A percentile compares a stretch with the other conserved stretches of the same genome.
phyloP scores from a whole-genome alignment of 2,113 vertebrate genomes.

The Phalacrocorax pelagicus region DNA sequence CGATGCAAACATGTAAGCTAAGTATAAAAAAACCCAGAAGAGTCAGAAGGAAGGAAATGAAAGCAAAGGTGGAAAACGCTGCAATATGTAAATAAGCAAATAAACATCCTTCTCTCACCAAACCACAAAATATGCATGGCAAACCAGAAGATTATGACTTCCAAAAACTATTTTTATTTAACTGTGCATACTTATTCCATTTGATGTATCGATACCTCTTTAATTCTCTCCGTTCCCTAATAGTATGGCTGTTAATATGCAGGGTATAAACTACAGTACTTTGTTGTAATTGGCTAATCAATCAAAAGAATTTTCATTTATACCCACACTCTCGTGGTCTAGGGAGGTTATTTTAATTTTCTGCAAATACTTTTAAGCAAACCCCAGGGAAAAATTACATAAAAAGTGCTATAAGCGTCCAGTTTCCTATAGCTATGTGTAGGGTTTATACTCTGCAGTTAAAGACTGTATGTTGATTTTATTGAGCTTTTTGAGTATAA shows the following conservation, averaged over 20 bases:
- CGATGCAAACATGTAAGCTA: neutral
- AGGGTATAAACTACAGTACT: conserved; percentile 18
- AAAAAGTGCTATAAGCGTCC: neutral
- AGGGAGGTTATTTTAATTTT: conserved; percentile 59
- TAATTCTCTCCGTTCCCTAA: neutral
- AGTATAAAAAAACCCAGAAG: neutral
- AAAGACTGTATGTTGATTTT: neutral
- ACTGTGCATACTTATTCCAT: neutral
- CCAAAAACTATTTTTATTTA: neutral
- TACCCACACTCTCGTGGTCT: neutral
- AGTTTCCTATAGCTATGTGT: neutral
- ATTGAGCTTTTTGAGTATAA: neutral
- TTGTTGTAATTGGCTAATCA: conserved; percentile 62
- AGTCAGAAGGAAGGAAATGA: neutral
- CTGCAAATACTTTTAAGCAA: conserved; percentile 38
- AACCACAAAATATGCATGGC: neutral
- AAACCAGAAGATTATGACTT: neutral
- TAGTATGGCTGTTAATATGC: conserved; percentile 29
- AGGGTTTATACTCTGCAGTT: neutral
- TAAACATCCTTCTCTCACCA: neutral
- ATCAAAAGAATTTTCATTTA: conserved; percentile 55
- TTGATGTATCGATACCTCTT: conserved; percentile 25
- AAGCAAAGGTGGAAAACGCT: neutral
- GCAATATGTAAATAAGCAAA: neutral
- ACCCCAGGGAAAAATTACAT: neutral